Evolutionary conservation across 2,113 vertebrate species (phyloP).

Genomic region (Limanda limanda): DNA sequence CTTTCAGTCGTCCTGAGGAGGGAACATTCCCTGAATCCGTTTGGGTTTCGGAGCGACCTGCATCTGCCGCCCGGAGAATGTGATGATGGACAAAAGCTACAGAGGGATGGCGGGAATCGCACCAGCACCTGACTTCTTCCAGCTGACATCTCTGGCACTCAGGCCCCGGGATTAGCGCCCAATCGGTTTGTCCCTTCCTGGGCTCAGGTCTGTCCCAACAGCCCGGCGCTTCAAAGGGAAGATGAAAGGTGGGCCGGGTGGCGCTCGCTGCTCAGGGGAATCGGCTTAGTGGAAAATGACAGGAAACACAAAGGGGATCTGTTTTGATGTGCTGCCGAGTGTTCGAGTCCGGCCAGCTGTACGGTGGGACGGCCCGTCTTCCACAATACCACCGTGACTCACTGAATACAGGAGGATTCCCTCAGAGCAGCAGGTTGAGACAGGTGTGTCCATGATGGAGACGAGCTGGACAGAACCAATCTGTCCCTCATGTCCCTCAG

Average conservation of each 20-base stretch:
- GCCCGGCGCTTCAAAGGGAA: constrained; percentile 79
- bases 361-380: constrained; percentile 12
- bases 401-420: not conserved
- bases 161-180: constrained; percentile 78
- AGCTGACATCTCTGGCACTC: constrained; percentile 79
- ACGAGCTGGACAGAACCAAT: too few relatives aligned
- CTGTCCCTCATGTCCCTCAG: too few relatives aligned
- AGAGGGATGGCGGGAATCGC: constrained; percentile 77
- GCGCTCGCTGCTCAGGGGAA: constrained; percentile 72
- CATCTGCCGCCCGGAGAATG: constrained; percentile 60
- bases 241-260: constrained; percentile 67
- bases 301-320: constrained; percentile 66
- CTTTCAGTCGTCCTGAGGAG: constrained; percentile 74
- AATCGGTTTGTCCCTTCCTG: constrained; percentile 80
- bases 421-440: not conserved
- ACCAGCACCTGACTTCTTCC: constrained; percentile 78
- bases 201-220: constrained; percentile 80
- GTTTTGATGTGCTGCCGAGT: constrained; percentile 73
- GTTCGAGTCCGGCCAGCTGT: constrained; percentile 38
- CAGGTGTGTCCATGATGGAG: not conserved
- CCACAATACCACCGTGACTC: not conserved
- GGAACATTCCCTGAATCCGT: constrained; percentile 64
- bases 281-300: constrained; percentile 76
- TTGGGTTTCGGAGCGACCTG: constrained; percentile 19
- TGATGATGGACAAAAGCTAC: constrained; percentile 80